Evolutionary conservation across 2,888 invertebrate genomes (phyloP).

Genomic region (Pycnomerus fuliginosus): DNA sequence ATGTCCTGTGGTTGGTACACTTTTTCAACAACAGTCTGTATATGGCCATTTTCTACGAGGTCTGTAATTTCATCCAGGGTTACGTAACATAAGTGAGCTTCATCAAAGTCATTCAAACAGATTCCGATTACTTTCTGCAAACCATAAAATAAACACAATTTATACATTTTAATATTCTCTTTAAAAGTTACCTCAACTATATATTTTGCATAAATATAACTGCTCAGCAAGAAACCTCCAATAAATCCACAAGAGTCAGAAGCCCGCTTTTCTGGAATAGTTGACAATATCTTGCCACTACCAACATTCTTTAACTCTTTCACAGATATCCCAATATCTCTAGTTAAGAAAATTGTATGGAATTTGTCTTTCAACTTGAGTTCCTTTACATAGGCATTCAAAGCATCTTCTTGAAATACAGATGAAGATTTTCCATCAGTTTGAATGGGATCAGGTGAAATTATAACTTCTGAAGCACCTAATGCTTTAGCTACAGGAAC

Average conservation of each 20-base stretch:
- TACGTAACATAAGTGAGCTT: conserved; percentile 47
- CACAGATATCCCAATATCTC: conserved; percentile 32
- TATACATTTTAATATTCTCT: background rate
- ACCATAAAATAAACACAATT: background rate
- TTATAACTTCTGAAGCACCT: conserved; percentile 58
- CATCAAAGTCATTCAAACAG: conserved; percentile 41
- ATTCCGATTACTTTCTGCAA: conserved; percentile 1
- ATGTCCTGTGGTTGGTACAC: conserved; percentile 50
- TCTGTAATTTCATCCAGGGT: conserved; percentile 47
- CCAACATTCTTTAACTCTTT: conserved; percentile 38
- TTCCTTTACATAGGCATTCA: conserved; percentile 37
- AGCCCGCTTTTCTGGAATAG: conserved; percentile 52
- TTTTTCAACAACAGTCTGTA: conserved; percentile 62
- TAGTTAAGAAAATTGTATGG: conserved; percentile 46
- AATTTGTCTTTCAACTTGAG: conserved; percentile 42
- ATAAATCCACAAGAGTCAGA: conserved; percentile 58
- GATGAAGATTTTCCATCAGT: conserved; percentile 23
- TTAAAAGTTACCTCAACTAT: conserved; percentile 49
- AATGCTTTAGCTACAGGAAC: conserved; percentile 58
- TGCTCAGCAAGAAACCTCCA: conserved; percentile 52
- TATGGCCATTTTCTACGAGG: conserved; percentile 56
- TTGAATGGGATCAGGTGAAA: conserved; percentile 40
- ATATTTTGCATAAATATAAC: conserved; percentile 52
- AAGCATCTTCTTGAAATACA: conserved; percentile 7
- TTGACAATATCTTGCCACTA: conserved; percentile 48